phyloP scores from a whole-genome alignment of 2,888 invertebrate genomes.

The Athrips mouffetella region DNA sequence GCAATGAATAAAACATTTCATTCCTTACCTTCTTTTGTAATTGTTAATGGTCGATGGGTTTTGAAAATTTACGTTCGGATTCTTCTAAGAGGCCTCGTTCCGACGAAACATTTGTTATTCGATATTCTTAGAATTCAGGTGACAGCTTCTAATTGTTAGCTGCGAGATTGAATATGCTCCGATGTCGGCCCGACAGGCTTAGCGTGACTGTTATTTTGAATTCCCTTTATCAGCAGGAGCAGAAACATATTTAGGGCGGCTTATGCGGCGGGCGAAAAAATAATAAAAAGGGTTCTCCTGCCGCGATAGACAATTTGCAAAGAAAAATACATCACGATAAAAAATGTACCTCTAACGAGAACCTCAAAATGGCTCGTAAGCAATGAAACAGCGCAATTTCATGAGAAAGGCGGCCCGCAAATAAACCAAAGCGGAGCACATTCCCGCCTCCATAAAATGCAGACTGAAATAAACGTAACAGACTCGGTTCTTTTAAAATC shows the following conservation, averaged over 20 bases:
- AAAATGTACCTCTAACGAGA: constrained; percentile 67
- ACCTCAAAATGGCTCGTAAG: constrained; percentile 70
- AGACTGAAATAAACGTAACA: constrained; percentile 72
- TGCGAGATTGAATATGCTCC: constrained; percentile 29
- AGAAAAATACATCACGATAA: constrained; percentile 61
- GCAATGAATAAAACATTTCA: constrained; percentile 78
- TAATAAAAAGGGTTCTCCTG: constrained; percentile 40
- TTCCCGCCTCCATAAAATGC: constrained; percentile 73
- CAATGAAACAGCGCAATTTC: constrained; percentile 75
- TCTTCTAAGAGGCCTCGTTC: constrained; percentile 49
- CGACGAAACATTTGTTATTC: constrained; percentile 51
- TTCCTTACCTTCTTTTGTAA: constrained; percentile 76
- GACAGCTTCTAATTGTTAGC: constrained; percentile 35
- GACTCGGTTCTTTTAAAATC: constrained; percentile 69
- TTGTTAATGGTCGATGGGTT: constrained; percentile 76
- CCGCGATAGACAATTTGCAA: constrained; percentile 53
- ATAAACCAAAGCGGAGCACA: constrained; percentile 73
- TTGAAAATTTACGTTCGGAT: constrained; percentile 67
- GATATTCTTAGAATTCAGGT: constrained; percentile 42
- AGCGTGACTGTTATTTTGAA: constrained; percentile 25
- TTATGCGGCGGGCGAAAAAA: constrained; percentile 29
- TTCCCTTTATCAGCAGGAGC: constrained; percentile 24
- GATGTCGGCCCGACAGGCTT: constrained; percentile 17
- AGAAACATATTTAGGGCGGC: constrained; percentile 24
- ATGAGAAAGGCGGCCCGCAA: constrained; percentile 70